Evolutionary conservation across 2,113 vertebrate species (phyloP).

Genomic region (Dromaius novaehollandiae): DNA sequence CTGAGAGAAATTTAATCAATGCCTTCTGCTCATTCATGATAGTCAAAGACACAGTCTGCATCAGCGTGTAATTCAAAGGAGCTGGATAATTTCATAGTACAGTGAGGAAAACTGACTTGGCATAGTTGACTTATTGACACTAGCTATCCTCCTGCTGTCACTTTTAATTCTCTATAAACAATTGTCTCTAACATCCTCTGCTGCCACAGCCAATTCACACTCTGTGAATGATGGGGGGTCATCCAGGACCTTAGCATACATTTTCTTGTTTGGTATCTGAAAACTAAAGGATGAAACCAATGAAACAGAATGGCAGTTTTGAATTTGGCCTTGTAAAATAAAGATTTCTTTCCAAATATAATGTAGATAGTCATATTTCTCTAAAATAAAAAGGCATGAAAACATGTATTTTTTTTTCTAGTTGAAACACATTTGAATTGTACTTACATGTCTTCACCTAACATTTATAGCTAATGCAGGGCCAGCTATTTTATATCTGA

Average conservation of each 20-base stretch:
- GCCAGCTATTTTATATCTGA: background rate
- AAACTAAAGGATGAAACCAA: background rate
- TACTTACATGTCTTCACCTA: background rate
- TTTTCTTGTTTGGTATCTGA: background rate
- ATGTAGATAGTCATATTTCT: background rate
- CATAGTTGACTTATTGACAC: background rate
- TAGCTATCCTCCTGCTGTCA: background rate
- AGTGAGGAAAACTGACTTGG: background rate
- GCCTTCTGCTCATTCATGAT: slow-evolving; percentile 40
- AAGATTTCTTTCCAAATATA: background rate
- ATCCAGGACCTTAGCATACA: background rate
- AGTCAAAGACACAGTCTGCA: background rate
- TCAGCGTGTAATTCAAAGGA: background rate
- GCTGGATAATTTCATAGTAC: slow-evolving; percentile 9
- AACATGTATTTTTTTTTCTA: background rate
- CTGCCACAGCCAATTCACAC: background rate
- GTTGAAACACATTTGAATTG: background rate
- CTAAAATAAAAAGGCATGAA: background rate
- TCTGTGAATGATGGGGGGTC: background rate
- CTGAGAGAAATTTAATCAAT: slow-evolving; percentile 32
- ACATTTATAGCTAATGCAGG: background rate
- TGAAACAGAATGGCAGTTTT: background rate
- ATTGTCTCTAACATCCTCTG: background rate
- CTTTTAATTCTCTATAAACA: background rate
- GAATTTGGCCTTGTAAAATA: background rate